Conservation (phyloP, 2,888 invertebrate genomes). For the Plagiodera versicolora region DNA sequence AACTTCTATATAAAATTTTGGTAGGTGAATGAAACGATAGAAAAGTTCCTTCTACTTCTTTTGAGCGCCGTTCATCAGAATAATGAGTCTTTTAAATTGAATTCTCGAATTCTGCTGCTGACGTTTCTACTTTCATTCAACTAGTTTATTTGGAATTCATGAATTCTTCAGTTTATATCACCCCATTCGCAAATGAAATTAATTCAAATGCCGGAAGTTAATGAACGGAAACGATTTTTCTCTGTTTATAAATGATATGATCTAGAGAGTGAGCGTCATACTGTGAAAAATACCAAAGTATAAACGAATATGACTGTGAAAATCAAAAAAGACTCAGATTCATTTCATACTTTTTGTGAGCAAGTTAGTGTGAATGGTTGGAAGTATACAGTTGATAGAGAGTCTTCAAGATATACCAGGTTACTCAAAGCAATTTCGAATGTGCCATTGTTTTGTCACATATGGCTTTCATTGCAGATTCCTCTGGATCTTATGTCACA, state of each 20-base stretch:
- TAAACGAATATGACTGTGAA: background rate
- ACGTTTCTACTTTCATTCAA: too few species aligned
- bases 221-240: background rate
- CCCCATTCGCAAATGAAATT: background rate
- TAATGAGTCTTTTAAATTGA: too few species aligned
- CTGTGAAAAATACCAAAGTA: background rate
- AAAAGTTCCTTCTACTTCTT: too few species aligned
- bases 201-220: background rate
- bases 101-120: too few species aligned
- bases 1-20: too few species aligned
- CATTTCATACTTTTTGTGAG: background rate
- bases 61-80: too few species aligned
- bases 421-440: background rate
- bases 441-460: too few species aligned
- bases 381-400: background rate
- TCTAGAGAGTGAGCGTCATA: background rate
- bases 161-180: too few species aligned
- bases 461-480: background rate
- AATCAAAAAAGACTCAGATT: background rate
- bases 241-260: background rate
- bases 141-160: too few species aligned
- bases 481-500: background rate
- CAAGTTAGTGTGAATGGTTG: background rate
- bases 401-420: background rate
- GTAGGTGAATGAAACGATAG: too few species aligned